phyloP scores from a whole-genome alignment of 2,113 vertebrate genomes.

The Plestiodon gilberti region DNA sequence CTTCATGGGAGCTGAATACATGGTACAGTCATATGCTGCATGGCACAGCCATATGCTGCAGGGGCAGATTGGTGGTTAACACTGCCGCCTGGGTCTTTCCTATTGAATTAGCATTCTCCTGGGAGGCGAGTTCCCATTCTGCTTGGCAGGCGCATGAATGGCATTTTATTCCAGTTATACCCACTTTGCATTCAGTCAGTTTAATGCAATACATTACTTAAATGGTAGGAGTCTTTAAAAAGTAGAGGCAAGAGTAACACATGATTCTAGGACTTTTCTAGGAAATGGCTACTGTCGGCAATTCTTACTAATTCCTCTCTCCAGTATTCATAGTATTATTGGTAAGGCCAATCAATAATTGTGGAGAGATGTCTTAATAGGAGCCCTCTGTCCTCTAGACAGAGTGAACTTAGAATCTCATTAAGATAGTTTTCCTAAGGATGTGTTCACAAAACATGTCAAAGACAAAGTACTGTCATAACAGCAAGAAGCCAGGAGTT shows the following conservation, averaged over 20 bases:
- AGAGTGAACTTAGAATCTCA: constrained; percentile 18
- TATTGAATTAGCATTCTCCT: neutral
- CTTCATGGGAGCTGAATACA: neutral
- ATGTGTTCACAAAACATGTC: constrained; percentile 15
- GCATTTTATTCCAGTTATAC: neutral
- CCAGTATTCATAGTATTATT: neutral
- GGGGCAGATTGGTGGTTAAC: neutral
- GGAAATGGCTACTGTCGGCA: neutral
- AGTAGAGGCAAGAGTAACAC: neutral
- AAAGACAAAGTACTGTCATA: constrained; percentile 3
- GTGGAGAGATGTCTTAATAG: neutral
- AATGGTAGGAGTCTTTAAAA: neutral
- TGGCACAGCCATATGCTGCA: neutral
- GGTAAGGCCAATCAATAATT: constrained; percentile 29
- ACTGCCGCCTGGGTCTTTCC: neutral
- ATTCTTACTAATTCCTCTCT: neutral
- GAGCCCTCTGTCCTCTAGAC: neutral
- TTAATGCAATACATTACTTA: neutral
- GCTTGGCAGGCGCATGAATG: neutral
- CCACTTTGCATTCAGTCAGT: neutral
- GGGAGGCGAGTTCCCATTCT: neutral
- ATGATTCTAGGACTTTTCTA: neutral
- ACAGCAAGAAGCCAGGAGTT: neutral
- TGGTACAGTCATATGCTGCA: neutral
- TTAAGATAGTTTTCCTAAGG: constrained; percentile 8